Conservation (phyloP, 1,140 invertebrate genomes). For the Platorchestia sp. region DNA sequence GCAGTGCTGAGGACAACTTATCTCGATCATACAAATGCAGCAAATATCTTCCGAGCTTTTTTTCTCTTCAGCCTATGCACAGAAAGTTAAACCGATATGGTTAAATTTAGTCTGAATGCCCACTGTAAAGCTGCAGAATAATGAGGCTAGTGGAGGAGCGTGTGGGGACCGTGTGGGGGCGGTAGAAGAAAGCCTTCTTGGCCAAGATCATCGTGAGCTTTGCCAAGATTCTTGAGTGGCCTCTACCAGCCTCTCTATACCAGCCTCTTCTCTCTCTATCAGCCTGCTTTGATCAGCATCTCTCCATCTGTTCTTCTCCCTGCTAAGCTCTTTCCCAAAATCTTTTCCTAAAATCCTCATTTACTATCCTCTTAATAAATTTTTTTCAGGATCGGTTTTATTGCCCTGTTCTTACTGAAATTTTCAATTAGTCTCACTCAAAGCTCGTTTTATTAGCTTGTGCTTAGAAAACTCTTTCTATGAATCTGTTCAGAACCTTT, state of each 20-base stretch:
- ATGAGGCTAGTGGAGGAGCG: neutral
- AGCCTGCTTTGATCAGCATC: neutral
- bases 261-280: slow-evolving; percentile 21
- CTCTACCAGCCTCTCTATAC: slow-evolving; percentile 46
- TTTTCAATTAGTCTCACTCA: neutral
- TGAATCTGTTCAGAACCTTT: neutral
- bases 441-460: neutral
- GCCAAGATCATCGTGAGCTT: neutral
- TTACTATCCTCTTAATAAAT: neutral
- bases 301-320: neutral
- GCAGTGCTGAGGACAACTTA: no score
- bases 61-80: neutral
- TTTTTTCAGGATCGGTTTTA: no score
- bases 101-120: neutral
- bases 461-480: no score
- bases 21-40: neutral
- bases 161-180: no score
- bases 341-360: neutral
- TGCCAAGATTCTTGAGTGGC: neutral
- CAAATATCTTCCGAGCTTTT: neutral
- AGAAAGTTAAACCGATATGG: neutral
- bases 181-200: neutral
- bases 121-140: neutral
- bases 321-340: neutral
- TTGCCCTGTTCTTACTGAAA: no score